A percentile compares a stretch with the other conserved stretches of the same genome.
Evolutionary conservation across 2,888 invertebrate species (phyloP).

Genomic region (Entomobrya multifasciata): DNA sequence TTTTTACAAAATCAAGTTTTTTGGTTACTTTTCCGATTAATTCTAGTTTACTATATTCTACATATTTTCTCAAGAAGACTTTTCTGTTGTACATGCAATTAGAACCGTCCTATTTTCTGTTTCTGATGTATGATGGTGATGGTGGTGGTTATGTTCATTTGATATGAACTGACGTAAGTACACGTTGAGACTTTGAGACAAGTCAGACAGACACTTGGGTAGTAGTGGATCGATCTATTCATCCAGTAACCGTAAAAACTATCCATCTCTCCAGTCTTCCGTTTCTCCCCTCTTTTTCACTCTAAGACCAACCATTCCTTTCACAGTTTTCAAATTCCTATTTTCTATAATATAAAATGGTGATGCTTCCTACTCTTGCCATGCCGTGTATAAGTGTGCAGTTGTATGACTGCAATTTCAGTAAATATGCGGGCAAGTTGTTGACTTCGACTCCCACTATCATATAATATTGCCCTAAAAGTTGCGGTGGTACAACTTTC

Average conservation of each 20-base stretch:
- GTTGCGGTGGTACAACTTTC: too few relatives aligned
- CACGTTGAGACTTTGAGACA: constrained; percentile 42
- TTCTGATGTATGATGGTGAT: constrained; percentile 28
- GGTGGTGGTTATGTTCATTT: constrained; percentile 14
- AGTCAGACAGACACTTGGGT: constrained; percentile 53
- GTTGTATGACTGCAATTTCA: background rate
- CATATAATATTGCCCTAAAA: background rate
- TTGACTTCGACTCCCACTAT: background rate
- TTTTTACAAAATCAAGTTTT: background rate
- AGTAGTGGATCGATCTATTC: constrained; percentile 63
- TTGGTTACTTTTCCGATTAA: too few relatives aligned
- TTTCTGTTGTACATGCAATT: constrained; percentile 1
- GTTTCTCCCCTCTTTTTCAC: constrained; percentile 42
- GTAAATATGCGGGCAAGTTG: background rate
- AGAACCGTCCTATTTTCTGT: constrained; percentile 14
- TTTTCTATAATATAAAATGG: background rate
- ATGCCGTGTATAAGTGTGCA: background rate
- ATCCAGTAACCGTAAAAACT: constrained; percentile 21
- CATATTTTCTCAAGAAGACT: background rate
- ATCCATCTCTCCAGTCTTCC: constrained; percentile 45
- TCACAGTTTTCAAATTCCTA: constrained; percentile 13
- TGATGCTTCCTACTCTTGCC: background rate
- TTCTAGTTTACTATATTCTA: background rate
- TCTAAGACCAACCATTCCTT: constrained; percentile 43
- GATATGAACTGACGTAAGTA: constrained; percentile 24